Conservation (phyloP, 2,888 invertebrate species). For the Athalia cordata region DNA sequence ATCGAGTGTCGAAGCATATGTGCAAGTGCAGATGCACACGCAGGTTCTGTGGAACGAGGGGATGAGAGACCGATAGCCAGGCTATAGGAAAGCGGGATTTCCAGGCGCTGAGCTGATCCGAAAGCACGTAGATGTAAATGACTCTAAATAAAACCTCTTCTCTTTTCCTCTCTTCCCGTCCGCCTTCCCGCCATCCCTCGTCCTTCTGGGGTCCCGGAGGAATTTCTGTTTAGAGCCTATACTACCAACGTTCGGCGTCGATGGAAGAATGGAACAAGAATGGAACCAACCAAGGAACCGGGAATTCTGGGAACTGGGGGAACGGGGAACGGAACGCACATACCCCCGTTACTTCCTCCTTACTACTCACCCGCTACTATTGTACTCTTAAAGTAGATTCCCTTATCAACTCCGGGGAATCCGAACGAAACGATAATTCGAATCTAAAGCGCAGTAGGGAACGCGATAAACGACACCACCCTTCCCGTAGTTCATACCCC, state of each 20-base stretch:
- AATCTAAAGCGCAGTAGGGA: conserved; percentile 23
- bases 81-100: conserved; percentile 2
- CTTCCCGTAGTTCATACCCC: neutral
- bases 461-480: conserved; percentile 1
- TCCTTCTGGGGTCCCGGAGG: conserved; percentile 37
- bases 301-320: neutral
- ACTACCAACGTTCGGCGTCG: conserved; percentile 5
- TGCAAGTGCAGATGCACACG: too few species aligned
- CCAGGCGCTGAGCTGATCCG: conserved; percentile 34
- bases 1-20: neutral
- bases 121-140: conserved; percentile 58
- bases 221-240: conserved; percentile 48
- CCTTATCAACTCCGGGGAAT: conserved; percentile 37
- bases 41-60: neutral
- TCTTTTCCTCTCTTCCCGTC: neutral
- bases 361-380: conserved; percentile 3
- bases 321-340: neutral
- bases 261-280: conserved; percentile 21
- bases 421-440: conserved; percentile 42
- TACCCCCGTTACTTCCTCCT: conserved; percentile 7
- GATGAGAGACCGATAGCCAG: neutral
- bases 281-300: neutral
- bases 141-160: conserved; percentile 55
- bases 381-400: conserved; percentile 45
- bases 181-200: conserved; percentile 10